Evolutionary conservation across 2,888 invertebrate species (phyloP).

Genomic region (Thecocarcelia acutangulata): DNA sequence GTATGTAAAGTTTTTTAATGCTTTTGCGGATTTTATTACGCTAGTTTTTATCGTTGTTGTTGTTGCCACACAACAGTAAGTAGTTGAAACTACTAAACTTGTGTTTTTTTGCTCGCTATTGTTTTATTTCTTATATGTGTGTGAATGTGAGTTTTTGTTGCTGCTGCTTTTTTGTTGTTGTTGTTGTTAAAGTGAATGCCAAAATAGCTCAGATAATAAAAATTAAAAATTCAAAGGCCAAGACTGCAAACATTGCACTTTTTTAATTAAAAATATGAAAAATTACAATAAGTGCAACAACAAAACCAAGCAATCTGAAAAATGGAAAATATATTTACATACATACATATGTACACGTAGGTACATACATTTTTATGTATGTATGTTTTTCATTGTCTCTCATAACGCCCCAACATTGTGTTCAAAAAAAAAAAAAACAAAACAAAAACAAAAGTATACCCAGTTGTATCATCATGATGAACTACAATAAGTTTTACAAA

Average conservation of each 20-base stretch:
- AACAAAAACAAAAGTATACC: neutral
- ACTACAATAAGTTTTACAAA: conserved; percentile 20
- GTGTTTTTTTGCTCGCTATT: conserved; percentile 19
- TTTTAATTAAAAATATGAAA: conserved; percentile 61
- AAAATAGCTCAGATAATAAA: conserved; percentile 62
- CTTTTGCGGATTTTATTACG: conserved; percentile 37
- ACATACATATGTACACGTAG: too few species aligned
- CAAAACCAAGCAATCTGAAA: conserved; percentile 24
- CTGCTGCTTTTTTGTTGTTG: conserved; percentile 17
- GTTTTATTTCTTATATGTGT: conserved; percentile 12
- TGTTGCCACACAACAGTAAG: conserved; percentile 1
- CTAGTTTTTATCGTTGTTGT: conserved; percentile 15
- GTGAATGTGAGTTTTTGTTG: too few species aligned
- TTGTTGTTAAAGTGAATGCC: conserved; percentile 55
- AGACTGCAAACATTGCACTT: conserved; percentile 69
- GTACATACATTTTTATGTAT: neutral
- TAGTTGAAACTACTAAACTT: conserved; percentile 40
- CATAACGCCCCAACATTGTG: conserved; percentile 47
- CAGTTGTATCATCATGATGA: conserved; percentile 53
- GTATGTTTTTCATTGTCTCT: conserved; percentile 59
- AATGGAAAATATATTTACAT: conserved; percentile 2
- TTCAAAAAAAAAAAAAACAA: neutral
- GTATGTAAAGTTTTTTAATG: conserved; percentile 14
- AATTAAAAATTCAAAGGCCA: conserved; percentile 69
- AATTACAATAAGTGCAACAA: conserved; percentile 54